phyloP scores from a whole-genome alignment of 2,888 invertebrate genomes.

The Ptychoptera contaminata region DNA sequence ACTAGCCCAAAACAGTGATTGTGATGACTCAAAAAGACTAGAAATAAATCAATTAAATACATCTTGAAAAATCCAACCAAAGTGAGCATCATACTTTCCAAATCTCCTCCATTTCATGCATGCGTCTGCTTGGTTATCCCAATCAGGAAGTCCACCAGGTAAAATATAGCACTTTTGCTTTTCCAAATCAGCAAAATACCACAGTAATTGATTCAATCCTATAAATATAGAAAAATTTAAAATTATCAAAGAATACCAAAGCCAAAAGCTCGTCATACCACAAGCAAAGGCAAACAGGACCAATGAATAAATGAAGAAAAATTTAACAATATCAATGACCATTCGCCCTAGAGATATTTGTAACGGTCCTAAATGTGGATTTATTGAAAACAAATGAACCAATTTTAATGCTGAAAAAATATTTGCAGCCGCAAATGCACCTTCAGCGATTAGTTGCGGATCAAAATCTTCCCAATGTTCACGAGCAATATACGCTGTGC shows the following conservation, averaged over 20 bases:
- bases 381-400: slow-evolving; percentile 83
- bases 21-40: slow-evolving; percentile 87
- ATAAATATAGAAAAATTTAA: slow-evolving; percentile 7
- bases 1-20: slow-evolving; percentile 92
- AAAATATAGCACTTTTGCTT: slow-evolving; percentile 56
- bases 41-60: slow-evolving; percentile 6
- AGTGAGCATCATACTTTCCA: slow-evolving; percentile 49
- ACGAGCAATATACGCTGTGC: slow-evolving; percentile 58
- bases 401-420: slow-evolving; percentile 84
- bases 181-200: slow-evolving; percentile 85
- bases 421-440: slow-evolving; percentile 88
- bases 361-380: slow-evolving; percentile 81
- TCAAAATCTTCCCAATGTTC: slow-evolving; percentile 88
- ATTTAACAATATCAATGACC: slow-evolving; percentile 85
- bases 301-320: slow-evolving; percentile 76
- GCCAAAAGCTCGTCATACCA: slow-evolving; percentile 37
- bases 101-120: slow-evolving; percentile 78
- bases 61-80: neutral
- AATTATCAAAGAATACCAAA: neutral
- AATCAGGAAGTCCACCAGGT: slow-evolving; percentile 55
- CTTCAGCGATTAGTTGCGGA: slow-evolving; percentile 84
- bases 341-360: slow-evolving; percentile 82
- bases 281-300: slow-evolving; percentile 87
- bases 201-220: slow-evolving; percentile 76
- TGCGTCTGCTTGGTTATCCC: slow-evolving; percentile 58